Evolutionary conservation across 2,888 invertebrate species (phyloP), one percentile per base, ranked within the genome.

Genomic region (Rhingia campestris): DNA sequence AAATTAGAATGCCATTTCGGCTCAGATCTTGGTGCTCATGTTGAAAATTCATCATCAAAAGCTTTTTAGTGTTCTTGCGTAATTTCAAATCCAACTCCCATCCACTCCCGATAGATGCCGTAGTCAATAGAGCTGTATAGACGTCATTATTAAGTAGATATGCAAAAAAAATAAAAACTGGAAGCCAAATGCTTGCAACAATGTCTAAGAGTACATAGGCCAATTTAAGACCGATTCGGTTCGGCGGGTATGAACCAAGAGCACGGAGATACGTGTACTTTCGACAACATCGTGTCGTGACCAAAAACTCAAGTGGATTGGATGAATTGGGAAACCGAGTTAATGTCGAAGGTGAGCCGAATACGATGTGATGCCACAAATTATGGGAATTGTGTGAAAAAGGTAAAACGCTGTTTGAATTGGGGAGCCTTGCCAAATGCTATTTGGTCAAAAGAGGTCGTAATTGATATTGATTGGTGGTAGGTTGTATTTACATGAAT

Each of bases 271-370:
- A 63, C 22, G 22, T 39, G n/a, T 30, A 59, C 51, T 58, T 77
- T 63, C 64, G 54, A 64, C 70, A 70, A 39, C 53, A 54, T 39
- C 32, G 14, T 39, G 49, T 77, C 81, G 81, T 77, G 81, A 81
- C 67, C 77, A 63, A 47, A 22, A 22, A 2, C 39, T 73, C 51
- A 45, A 77, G 39, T 73, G 37, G 67, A 67, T 69, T 53, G 49
- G 14, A 49, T 49, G 10, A 12, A 67, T 73, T 49, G 49, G 22
- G 51, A 51, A 67, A 61, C 61, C 37, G 14, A 12, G 7, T 32
- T 61, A 82, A 82, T 82, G 81, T 77, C 81, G 67, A 69, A 82
- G 81, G 72, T 77, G 66, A 81, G 37, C 12, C 41, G 0, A 30
- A 33, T 54, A 49, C 22, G 33, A 54, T 51, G 47, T 72, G 58